Evolutionary conservation across 2,888 invertebrate genomes (phyloP).

Genomic region (Calliopum simillimum): DNA sequence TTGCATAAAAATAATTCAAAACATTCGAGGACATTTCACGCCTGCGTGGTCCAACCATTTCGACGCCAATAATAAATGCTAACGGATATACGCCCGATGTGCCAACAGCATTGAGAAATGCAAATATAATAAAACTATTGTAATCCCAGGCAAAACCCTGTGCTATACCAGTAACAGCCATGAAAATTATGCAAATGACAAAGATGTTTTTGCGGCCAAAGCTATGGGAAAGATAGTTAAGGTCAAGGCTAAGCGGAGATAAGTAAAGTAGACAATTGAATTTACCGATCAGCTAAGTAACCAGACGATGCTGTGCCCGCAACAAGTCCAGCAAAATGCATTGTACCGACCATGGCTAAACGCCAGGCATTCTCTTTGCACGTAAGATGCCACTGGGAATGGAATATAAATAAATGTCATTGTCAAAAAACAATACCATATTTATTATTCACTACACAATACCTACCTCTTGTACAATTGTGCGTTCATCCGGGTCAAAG

Average conservation of each 20-base stretch:
- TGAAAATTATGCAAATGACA: constrained; percentile 70
- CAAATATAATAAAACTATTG: constrained; percentile 69
- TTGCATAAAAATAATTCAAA: constrained; percentile 74
- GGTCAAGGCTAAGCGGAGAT: background rate
- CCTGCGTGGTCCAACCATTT: constrained; percentile 74
- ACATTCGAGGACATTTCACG: constrained; percentile 74
- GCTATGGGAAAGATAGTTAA: constrained; percentile 57
- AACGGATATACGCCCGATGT: constrained; percentile 73
- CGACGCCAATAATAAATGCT: constrained; percentile 74
- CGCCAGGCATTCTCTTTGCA: constrained; percentile 74
- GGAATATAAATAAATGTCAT: background rate
- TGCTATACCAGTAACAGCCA: constrained; percentile 71
- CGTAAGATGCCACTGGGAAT: constrained; percentile 71
- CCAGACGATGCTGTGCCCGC: constrained; percentile 73
- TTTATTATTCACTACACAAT: background rate
- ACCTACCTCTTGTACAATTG: constrained; percentile 72
- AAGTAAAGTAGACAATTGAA: background rate
- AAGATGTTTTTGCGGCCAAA: constrained; percentile 73
- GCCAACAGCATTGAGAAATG: constrained; percentile 73
- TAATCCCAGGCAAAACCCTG: constrained; percentile 71
- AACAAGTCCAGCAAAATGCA: constrained; percentile 75
- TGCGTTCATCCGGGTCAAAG: constrained; percentile 68
- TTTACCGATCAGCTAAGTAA: constrained; percentile 73
- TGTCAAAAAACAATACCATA: background rate
- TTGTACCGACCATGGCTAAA: constrained; percentile 72